phyloP scores from a whole-genome alignment of 2,797 vertebrate genomes.

The Platyrinchus mystaceus region DNA sequence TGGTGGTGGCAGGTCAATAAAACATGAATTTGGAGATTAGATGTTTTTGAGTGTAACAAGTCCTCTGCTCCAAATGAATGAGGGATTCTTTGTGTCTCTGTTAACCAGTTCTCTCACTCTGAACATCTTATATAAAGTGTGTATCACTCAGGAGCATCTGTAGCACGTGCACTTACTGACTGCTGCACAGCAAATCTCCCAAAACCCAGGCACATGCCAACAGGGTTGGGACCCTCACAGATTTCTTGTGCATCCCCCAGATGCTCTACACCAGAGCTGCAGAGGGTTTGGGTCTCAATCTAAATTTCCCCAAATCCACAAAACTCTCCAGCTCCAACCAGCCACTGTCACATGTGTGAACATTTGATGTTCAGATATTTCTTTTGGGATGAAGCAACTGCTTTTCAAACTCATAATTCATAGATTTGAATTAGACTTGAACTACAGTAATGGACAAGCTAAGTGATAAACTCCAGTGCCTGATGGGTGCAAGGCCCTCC shows the following conservation, averaged over 20 bases:
- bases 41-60: neutral
- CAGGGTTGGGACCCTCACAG: neutral
- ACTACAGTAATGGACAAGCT: neutral
- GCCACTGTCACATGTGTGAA: accelerated
- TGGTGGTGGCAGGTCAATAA: neutral
- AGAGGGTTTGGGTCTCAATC: neutral
- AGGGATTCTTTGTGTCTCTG: neutral
- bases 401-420: neutral
- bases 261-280: neutral
- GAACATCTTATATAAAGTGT: neutral
- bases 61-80: neutral
- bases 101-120: neutral
- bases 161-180: accelerated
- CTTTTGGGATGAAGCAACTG: neutral
- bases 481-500: neutral
- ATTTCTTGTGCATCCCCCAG: accelerated
- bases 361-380: neutral
- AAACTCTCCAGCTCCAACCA: neutral
- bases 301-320: neutral
- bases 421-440: neutral
- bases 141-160: neutral
- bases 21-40: neutral
- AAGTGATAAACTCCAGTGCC: neutral
- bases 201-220: accelerated
- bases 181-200: neutral